phyloP scores from a whole-genome alignment of 2,797 vertebrate genomes.

The Chrosomus eos region DNA sequence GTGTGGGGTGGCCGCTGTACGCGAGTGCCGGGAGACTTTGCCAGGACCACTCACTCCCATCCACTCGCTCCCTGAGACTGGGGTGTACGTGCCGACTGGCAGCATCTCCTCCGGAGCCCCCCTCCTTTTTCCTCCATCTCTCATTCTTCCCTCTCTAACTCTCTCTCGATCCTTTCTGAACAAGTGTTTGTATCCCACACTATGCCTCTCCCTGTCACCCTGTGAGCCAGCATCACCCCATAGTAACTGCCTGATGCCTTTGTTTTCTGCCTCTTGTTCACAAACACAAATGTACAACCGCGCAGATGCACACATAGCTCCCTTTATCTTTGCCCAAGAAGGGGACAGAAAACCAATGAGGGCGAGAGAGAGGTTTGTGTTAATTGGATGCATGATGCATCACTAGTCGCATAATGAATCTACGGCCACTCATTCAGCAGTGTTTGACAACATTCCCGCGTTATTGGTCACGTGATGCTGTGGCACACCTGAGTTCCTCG shows the following conservation, averaged over 20 bases:
- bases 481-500: neutral
- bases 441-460: slow-evolving; percentile 57
- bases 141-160: slow-evolving; percentile 40
- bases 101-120: slow-evolving; percentile 60
- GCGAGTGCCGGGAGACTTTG: slow-evolving; percentile 65
- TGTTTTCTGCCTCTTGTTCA: slow-evolving; percentile 58
- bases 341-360: slow-evolving; percentile 15
- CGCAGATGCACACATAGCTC: slow-evolving; percentile 41
- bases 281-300: slow-evolving; percentile 23
- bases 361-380: slow-evolving; percentile 60
- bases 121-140: slow-evolving; percentile 23
- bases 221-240: slow-evolving; percentile 66
- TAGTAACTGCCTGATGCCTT: slow-evolving; percentile 59
- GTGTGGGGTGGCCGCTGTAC: slow-evolving; percentile 57
- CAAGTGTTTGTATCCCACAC: slow-evolving; percentile 42
- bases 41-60: slow-evolving; percentile 34
- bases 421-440: slow-evolving; percentile 61
- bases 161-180: slow-evolving; percentile 31
- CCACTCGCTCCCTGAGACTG: slow-evolving; percentile 31
- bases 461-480: neutral
- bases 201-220: slow-evolving; percentile 46
- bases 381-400: slow-evolving; percentile 69
- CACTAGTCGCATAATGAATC: slow-evolving; percentile 60
- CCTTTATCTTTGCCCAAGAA: slow-evolving; percentile 27
- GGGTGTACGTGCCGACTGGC: slow-evolving; percentile 74